These are phyloP conservation scores for Pogoniulus pusillus DNA, from an alignment of 2,797 vertebrate species.

Conservation along the genomic window DNA sequence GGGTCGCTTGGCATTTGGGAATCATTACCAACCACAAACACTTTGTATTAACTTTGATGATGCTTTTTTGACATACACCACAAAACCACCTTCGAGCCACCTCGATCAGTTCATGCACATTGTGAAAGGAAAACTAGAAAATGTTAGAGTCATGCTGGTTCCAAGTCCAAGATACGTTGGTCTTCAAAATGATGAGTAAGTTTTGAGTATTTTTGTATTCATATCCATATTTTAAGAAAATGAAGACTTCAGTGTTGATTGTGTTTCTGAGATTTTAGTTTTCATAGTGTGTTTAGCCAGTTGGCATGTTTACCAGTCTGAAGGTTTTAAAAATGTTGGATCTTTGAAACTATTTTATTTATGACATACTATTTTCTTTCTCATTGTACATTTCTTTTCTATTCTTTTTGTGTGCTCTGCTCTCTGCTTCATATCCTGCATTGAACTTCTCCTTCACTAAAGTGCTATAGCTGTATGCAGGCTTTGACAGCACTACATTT, in stretches of 20 bases:
- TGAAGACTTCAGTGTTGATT: rapidly evolving
- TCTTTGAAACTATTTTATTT: not conserved
- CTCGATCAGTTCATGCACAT: conserved; percentile 99
- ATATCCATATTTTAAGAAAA: not conserved
- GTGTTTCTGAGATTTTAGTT: not conserved
- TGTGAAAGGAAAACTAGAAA: conserved; percentile 95
- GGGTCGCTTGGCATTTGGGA: conserved; percentile 97
- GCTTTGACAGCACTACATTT: not conserved
- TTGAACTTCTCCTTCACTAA: not conserved
- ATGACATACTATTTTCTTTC: not conserved
- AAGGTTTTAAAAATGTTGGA: not conserved
- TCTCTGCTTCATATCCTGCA: not conserved
- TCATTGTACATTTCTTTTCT: not conserved
- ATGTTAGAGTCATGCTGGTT: conserved; percentile 97
- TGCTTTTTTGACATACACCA: conserved; percentile 94
- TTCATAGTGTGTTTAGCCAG: not conserved
- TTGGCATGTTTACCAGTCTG: not conserved
- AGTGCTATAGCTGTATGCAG: not conserved
- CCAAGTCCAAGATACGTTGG: conserved; percentile 95
- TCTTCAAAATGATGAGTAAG: conserved; percentile 97
- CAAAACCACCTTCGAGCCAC: conserved; percentile 97
- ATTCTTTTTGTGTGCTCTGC: not conserved
- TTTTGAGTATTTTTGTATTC: not conserved
- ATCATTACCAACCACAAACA: conserved; percentile 96
- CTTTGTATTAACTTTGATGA: conserved; percentile 97